Percentiles rank a stretch among this genome's conserved stretches.
These are phyloP conservation scores for Atta texana DNA, from an alignment of 1,140 invertebrate species.

Conservation along the genomic window DNA sequence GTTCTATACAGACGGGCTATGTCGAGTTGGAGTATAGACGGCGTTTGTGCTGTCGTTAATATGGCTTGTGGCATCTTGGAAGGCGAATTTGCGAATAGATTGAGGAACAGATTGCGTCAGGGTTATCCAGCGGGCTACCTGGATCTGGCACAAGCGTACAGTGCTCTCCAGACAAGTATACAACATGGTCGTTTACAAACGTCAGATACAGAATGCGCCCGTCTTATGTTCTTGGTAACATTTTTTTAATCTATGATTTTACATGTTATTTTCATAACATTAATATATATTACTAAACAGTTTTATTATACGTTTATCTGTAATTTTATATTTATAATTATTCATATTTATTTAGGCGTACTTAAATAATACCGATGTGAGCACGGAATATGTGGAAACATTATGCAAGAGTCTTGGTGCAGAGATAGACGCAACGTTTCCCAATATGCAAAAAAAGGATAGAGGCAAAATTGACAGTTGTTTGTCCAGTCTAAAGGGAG, in stretches of 20 bases:
- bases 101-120: conserved; percentile 91
- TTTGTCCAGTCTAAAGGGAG: conserved; percentile 91
- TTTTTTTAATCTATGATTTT: conserved; percentile 6
- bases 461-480: conserved; percentile 92
- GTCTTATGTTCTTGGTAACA: conserved; percentile 90
- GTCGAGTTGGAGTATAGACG: conserved; percentile 96
- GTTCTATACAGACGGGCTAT: conserved; percentile 90
- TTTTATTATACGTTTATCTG: neutral
- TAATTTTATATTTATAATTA: conserved; percentile 11
- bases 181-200: conserved; percentile 94
- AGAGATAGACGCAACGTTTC: conserved; percentile 89
- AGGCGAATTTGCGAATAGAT: conserved; percentile 92
- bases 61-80: conserved; percentile 96
- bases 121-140: conserved; percentile 96
- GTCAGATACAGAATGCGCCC: conserved; percentile 92
- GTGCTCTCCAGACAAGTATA: conserved; percentile 92
- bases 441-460: conserved; percentile 88
- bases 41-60: conserved; percentile 98
- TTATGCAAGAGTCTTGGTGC: conserved; percentile 90
- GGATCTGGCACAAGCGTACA: conserved; percentile 93
- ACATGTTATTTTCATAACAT: neutral
- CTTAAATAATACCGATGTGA: conserved; percentile 97
- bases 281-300: neutral
- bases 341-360: conserved; percentile 88
- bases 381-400: conserved; percentile 95